phyloP scores from a whole-genome alignment of 2,797 vertebrate species.

The Falco novaeseelandiae region DNA sequence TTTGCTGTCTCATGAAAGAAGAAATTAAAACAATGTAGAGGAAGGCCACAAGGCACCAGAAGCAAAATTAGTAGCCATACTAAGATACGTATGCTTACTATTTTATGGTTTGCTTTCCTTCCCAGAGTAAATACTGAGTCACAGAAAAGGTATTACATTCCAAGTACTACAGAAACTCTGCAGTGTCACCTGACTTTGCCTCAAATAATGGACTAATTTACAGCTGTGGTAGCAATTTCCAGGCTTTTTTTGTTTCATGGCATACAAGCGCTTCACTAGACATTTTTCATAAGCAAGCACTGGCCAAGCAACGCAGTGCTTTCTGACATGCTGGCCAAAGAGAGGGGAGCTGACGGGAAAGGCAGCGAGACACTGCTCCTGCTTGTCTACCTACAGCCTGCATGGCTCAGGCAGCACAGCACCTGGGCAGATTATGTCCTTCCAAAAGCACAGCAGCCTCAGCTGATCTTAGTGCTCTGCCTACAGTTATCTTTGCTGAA shows the following conservation, averaged over 20 bases:
- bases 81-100: background rate
- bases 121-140: background rate
- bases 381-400: background rate
- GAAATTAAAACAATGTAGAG: background rate
- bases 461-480: background rate
- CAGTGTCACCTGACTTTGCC: background rate
- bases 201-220: background rate
- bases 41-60: background rate
- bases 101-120: background rate
- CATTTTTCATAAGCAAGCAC: background rate
- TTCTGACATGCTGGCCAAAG: background rate
- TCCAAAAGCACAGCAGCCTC: background rate
- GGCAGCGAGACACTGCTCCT: background rate
- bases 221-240: background rate
- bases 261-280: background rate
- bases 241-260: background rate
- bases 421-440: background rate
- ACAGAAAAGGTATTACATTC: background rate
- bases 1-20: background rate
- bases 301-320: fast-evolving
- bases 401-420: background rate
- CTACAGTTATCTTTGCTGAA: background rate
- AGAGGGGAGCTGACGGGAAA: background rate
- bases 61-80: background rate
- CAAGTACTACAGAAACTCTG: background rate